Percentiles rank a stretch among this genome's conserved stretches.
These are phyloP conservation scores for Gastrophryne carolinensis DNA, from an alignment of 2,797 vertebrate genomes.

Conservation along the genomic window DNA sequence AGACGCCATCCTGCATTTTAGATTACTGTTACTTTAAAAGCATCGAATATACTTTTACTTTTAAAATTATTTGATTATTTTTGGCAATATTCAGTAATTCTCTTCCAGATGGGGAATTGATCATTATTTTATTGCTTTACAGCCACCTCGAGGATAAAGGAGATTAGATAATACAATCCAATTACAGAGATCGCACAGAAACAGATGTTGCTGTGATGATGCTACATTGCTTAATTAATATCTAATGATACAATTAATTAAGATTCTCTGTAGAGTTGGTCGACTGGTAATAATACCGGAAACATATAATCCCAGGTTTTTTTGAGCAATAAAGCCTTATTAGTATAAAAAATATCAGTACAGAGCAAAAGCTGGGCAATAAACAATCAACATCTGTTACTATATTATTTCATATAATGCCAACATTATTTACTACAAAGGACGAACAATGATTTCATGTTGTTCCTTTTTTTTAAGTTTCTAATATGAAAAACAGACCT, in stretches of 20 bases:
- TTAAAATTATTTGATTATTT: neutral
- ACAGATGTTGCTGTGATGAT: conserved; percentile 32
- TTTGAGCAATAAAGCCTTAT: no score
- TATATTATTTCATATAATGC: no score
- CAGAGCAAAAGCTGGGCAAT: no score
- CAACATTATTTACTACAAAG: no score
- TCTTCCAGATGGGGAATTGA: neutral
- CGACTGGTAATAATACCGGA: neutral
- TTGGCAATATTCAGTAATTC: neutral
- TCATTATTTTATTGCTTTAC: neutral
- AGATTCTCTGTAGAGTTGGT: neutral
- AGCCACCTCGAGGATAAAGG: neutral
- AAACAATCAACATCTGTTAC: no score
- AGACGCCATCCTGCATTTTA: neutral
- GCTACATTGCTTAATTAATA: conserved; percentile 37
- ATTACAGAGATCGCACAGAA: conserved; percentile 7
- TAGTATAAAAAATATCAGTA: no score
- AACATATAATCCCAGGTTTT: neutral
- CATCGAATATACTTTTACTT: neutral
- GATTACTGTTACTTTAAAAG: neutral
- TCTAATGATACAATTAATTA: conserved; percentile 34
- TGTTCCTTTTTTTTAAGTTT: no score
- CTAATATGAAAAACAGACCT: no score
- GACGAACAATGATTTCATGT: no score
- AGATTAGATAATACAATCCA: conserved; percentile 23